Evolutionary conservation across 2,113 vertebrate genomes (phyloP).

Genomic region (Chloropsis hardwickii): DNA sequence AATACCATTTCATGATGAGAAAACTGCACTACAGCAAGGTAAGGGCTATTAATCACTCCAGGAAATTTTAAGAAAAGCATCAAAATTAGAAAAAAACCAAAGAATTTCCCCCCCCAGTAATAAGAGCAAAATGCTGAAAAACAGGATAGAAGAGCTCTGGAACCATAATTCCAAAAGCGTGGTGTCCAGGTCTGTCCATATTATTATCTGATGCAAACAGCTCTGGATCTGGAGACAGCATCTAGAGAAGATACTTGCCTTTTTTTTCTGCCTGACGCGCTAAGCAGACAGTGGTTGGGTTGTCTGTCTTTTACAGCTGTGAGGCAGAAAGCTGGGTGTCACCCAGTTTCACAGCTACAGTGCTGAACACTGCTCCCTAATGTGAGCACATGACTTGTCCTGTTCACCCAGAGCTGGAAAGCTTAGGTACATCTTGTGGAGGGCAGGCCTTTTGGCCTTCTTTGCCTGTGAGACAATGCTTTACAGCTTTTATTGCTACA

Average conservation of each 20-base stretch:
- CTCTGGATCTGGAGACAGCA: not conserved
- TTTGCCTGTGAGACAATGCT: not conserved
- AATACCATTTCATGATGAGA: not conserved
- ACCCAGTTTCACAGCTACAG: not conserved
- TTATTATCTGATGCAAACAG: not conserved
- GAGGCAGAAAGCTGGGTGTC: not conserved
- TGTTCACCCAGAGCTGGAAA: not conserved
- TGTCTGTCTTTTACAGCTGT: not conserved
- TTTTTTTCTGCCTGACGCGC: not conserved
- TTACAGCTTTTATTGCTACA: not conserved
- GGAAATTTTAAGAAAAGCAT: not conserved
- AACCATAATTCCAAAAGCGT: not conserved
- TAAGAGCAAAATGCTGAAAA: not conserved
- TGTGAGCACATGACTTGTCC: not conserved
- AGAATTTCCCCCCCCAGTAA: not conserved
- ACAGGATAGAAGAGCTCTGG: not conserved
- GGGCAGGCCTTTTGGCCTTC: not conserved
- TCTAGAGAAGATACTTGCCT: not conserved
- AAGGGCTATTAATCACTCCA: not conserved
- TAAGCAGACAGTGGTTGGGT: not conserved
- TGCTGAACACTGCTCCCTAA: not conserved
- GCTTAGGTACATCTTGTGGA: not conserved
- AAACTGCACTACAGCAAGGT: not conserved
- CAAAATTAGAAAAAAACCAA: not conserved
- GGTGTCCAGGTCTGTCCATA: not conserved